Conservation (phyloP, 2,113 vertebrate species). For the Ptilonorhynchus violaceus region DNA sequence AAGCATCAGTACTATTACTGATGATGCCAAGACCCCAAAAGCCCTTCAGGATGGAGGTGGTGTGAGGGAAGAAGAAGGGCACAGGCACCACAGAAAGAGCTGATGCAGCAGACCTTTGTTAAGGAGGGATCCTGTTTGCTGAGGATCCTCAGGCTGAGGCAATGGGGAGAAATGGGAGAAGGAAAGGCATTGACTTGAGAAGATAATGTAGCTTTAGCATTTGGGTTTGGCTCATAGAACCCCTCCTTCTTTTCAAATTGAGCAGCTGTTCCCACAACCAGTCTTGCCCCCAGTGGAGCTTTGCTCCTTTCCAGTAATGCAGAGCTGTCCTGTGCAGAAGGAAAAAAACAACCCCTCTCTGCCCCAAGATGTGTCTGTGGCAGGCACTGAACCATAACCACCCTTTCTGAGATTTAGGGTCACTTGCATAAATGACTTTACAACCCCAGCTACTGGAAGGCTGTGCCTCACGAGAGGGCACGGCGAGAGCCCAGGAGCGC, state of each 20-base stretch:
- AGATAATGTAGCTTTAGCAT: not conserved
- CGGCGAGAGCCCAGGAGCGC: not conserved
- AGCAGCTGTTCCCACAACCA: not conserved
- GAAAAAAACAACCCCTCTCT: rapidly evolving
- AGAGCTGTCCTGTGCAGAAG: rapidly evolving
- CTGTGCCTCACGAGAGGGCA: not conserved
- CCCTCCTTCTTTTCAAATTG: not conserved
- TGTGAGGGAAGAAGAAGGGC: not conserved
- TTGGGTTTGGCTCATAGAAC: not conserved
- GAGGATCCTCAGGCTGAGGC: not conserved
- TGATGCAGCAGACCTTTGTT: not conserved
- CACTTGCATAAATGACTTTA: not conserved
- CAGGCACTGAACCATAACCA: not conserved
- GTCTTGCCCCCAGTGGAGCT: not conserved
- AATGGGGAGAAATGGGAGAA: not conserved
- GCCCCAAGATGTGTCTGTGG: rapidly evolving
- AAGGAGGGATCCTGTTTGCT: not conserved
- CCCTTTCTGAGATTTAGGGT: not conserved
- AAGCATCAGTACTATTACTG: not conserved
- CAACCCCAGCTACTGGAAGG: not conserved
- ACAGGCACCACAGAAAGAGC: not conserved
- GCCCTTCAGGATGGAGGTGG: not conserved
- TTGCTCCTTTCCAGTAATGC: not conserved
- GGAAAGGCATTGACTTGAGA: not conserved
- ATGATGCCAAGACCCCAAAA: not conserved